Percentiles rank a stretch among this genome's conserved stretches.
Conservation (phyloP, 2,113 vertebrate genomes). For the Mormyrus lacerda region DNA sequence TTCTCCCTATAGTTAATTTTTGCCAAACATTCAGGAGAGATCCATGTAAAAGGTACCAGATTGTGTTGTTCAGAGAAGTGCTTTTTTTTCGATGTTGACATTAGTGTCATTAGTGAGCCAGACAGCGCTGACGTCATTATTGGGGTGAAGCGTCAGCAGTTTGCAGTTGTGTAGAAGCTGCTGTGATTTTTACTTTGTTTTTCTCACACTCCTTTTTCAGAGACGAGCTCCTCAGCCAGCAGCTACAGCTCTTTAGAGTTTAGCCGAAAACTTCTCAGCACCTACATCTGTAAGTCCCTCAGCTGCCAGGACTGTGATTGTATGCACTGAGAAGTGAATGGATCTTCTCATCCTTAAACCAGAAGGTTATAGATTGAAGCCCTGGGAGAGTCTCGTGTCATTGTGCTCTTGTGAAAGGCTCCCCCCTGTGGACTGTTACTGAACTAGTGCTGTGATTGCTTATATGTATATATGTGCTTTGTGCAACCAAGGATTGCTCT, state of each 20-base stretch:
- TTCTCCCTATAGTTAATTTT: neutral
- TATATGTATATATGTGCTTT: neutral
- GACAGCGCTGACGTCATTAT: neutral
- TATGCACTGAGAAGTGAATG: neutral
- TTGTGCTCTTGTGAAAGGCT: neutral
- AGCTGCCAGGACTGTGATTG: neutral
- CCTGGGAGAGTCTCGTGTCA: neutral
- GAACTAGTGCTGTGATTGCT: neutral
- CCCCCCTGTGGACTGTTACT: neutral
- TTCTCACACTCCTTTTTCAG: constrained; percentile 51
- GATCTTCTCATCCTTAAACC: neutral
- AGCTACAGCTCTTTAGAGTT: constrained; percentile 85
- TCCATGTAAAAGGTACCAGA: neutral
- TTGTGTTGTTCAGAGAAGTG: neutral
- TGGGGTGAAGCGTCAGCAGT: neutral
- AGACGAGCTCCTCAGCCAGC: constrained; percentile 81
- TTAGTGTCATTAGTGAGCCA: neutral
- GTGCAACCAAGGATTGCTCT: neutral
- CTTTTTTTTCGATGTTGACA: neutral
- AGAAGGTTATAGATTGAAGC: neutral
- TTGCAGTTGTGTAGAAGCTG: neutral
- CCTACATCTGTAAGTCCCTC: constrained; percentile 83
- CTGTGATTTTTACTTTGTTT: constrained; percentile 12
- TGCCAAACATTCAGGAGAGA: neutral
- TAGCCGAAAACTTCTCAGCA: constrained; percentile 84